Evolutionary conservation across 2,797 vertebrate genomes (phyloP), one percentile per base, ranked within the genome.

Genomic region (Decapterus maruadsi): DNA sequence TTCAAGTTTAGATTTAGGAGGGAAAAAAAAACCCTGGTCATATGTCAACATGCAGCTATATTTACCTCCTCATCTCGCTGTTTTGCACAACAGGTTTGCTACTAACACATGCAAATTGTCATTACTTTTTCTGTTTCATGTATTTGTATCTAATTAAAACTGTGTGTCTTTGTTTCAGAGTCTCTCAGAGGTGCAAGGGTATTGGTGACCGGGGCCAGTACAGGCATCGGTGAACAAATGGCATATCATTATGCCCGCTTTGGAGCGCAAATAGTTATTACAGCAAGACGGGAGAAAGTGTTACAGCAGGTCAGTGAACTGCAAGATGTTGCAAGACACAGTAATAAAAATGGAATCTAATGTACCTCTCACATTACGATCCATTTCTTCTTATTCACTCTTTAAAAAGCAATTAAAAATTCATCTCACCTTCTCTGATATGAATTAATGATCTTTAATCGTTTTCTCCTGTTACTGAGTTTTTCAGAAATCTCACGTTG

Each of bases 221-320:
- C 90, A 8, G 95, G 95, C 19, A 95, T 96, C 13, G 94, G 95
- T 6, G 95, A 96, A 79, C 94, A 96, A 86, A 75, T 96, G 43
- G 93, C 94, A 0, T 96, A 96, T 79, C 94, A 95, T 65, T 95
- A 94, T 16, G 92, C 94, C 20, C 85, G 86, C 29, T 90, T 95
- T 64, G 95, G 95, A 42, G 94, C 95, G 17, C 90, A 95, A 68
- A 77, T 96, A 19, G 91, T 95, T 12, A 93, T 96, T 42, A 96
- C 94, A 42, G 95, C 94, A 17, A 93, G 93, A 63, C 94, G 93
- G 77, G 93, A 90, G 66, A 81, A 90, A 22, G 89, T 91, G 0
- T 85, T 96, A 76, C 86, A 94, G 78, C 74, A 95, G 93, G 95
- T 96, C 8, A 86, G 89, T 92, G 31, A 63, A 31, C 36, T 6